Conservation (phyloP, 2,113 vertebrate species). For the Myrmecobius fasciatus region DNA sequence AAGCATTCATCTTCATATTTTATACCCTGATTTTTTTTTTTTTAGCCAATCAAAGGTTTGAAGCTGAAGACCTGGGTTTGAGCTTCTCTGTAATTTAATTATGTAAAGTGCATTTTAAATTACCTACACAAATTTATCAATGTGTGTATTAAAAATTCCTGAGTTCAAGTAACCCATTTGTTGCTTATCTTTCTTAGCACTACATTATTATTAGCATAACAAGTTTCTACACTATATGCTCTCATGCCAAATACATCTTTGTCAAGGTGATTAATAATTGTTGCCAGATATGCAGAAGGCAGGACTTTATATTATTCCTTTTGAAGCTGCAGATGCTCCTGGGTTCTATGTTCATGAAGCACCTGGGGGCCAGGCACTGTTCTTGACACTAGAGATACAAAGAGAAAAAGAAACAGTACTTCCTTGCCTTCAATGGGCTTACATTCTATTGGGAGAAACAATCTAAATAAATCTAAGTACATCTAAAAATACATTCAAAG, state of each 20-base stretch:
- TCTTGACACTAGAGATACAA: not conserved
- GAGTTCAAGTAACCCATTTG: constrained; percentile 19
- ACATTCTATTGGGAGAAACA: not conserved
- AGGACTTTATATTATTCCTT: not conserved
- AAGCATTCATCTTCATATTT: not conserved
- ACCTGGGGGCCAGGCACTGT: not conserved
- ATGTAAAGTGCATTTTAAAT: not conserved
- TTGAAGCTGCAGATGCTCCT: not conserved
- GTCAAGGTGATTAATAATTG: not conserved
- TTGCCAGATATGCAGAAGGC: not conserved
- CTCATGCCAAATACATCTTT: not conserved
- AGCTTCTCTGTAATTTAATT: not conserved
- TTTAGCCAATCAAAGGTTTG: not conserved
- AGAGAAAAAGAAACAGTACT: not conserved
- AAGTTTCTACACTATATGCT: constrained; percentile 28
- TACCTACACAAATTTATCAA: not conserved
- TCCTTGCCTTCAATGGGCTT: not conserved
- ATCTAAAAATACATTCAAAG: not conserved
- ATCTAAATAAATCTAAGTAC: not conserved
- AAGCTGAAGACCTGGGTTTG: not conserved
- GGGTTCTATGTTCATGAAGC: not conserved
- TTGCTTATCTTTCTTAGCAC: not conserved
- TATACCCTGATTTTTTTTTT: not conserved
- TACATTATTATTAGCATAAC: too few species aligned
- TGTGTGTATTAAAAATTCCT: not conserved